phyloP scores from a whole-genome alignment of 2,797 vertebrate species.

The Mormyrops attenuatus region DNA sequence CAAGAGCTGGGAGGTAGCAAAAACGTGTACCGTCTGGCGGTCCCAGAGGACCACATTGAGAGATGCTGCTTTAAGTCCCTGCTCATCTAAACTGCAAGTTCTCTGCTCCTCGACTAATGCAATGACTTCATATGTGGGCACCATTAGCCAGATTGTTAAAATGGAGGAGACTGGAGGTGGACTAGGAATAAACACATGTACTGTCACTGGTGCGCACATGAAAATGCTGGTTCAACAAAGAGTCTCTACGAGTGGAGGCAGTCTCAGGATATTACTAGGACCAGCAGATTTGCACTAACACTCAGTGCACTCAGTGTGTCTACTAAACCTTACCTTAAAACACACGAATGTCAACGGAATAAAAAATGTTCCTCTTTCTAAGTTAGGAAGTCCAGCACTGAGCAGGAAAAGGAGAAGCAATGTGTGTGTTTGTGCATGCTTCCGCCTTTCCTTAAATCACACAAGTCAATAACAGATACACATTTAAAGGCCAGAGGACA shows the following conservation, averaged over 20 bases:
- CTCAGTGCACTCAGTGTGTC: neutral
- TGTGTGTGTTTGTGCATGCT: neutral
- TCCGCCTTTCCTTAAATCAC: neutral
- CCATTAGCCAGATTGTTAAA: neutral
- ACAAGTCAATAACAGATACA: neutral
- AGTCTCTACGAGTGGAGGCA: neutral
- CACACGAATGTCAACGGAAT: neutral
- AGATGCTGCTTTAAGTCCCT: neutral
- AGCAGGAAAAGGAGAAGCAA: neutral
- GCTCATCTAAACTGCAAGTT: neutral
- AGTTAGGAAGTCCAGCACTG: neutral
- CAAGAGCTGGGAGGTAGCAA: neutral
- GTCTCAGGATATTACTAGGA: neutral
- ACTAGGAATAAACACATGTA: neutral
- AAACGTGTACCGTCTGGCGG: neutral
- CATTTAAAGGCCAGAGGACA: neutral
- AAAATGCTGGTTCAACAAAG: neutral
- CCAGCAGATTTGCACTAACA: neutral
- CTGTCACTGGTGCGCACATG: neutral
- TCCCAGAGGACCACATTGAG: neutral
- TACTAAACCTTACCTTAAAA: neutral
- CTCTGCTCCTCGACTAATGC: neutral
- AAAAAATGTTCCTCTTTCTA: neutral
- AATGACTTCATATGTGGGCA: neutral
- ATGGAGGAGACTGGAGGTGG: neutral